Percentiles rank a stretch among this genome's conserved stretches.
These are phyloP conservation scores for Drosophila kambysellisi DNA, from an alignment of 2,888 invertebrate genomes.

Conservation along the genomic window DNA sequence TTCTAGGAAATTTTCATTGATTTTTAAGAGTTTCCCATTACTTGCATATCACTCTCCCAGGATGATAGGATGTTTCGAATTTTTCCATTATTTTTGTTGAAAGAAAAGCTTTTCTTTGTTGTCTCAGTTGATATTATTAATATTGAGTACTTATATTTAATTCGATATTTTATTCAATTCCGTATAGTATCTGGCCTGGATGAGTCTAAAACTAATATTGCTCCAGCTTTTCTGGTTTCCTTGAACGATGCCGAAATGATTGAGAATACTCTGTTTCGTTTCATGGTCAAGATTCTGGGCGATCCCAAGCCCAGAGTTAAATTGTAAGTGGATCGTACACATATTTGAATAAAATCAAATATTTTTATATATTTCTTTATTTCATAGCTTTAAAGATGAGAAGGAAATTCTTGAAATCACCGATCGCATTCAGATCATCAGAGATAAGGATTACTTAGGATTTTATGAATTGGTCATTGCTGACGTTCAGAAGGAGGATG, in stretches of 20 bases:
- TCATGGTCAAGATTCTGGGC: slow-evolving; percentile 95
- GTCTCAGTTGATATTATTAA: too few species aligned
- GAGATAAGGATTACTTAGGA: slow-evolving; percentile 91
- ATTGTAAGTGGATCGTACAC: slow-evolving; percentile 89
- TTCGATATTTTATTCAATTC: neutral
- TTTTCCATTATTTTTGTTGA: neutral
- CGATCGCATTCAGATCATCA: slow-evolving; percentile 89
- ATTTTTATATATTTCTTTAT: neutral
- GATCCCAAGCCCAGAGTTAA: slow-evolving; percentile 95
- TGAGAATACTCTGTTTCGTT: slow-evolving; percentile 93
- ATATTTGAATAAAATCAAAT: neutral
- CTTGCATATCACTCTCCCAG: too few species aligned
- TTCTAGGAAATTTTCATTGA: too few species aligned
- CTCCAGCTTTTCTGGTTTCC: slow-evolving; percentile 93
- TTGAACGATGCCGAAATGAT: slow-evolving; percentile 95
- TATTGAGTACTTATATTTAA: too few species aligned
- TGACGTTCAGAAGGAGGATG: slow-evolving; percentile 91
- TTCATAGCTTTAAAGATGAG: slow-evolving; percentile 91
- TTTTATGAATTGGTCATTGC: slow-evolving; percentile 95
- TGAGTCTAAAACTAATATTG: slow-evolving; percentile 90
- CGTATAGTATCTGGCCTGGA: slow-evolving; percentile 87
- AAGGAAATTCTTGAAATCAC: slow-evolving; percentile 89
- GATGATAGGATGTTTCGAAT: neutral
- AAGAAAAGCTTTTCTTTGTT: too few species aligned
- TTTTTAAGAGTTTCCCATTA: too few species aligned